Evolutionary conservation across 1,140 invertebrate genomes (phyloP).

Genomic region (Bombus superbus): DNA sequence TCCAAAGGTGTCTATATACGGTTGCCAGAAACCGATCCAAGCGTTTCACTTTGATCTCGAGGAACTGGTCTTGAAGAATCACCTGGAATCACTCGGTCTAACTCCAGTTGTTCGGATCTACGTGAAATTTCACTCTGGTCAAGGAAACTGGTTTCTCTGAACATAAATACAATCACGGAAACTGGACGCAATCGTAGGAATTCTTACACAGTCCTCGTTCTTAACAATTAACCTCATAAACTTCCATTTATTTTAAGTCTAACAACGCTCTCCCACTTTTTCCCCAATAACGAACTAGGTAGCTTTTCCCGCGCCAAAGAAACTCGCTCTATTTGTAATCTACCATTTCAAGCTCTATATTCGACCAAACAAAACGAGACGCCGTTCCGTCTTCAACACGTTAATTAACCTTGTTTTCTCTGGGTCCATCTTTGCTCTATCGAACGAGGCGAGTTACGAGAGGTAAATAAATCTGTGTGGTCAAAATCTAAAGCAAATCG

Average conservation of each 20-base stretch:
- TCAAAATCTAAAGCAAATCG: not conserved
- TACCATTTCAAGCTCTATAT: not conserved
- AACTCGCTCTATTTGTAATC: not conserved
- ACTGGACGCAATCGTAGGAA: not conserved
- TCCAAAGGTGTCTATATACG: slow-evolving; percentile 12
- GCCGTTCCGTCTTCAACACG: not conserved
- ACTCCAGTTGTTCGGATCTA: not conserved
- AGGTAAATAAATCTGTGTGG: not conserved
- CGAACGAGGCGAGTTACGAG: no score
- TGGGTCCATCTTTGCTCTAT: not conserved
- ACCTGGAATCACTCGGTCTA: not conserved
- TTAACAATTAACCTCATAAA: slow-evolving; percentile 9
- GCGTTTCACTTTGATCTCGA: slow-evolving; percentile 24
- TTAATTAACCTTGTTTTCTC: not conserved
- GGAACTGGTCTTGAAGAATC: slow-evolving; percentile 32
- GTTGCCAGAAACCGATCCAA: slow-evolving; percentile 19
- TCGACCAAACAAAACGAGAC: not conserved
- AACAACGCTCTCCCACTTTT: not conserved
- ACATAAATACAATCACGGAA: not conserved
- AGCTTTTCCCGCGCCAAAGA: not conserved
- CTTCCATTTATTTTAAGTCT: no score
- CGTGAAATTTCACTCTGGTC: slow-evolving; percentile 11
- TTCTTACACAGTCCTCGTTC: not conserved
- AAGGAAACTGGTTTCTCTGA: slow-evolving; percentile 12
- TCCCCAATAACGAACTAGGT: not conserved